Conservation (phyloP, 2,888 invertebrate species). For the Unio delphinus region DNA sequence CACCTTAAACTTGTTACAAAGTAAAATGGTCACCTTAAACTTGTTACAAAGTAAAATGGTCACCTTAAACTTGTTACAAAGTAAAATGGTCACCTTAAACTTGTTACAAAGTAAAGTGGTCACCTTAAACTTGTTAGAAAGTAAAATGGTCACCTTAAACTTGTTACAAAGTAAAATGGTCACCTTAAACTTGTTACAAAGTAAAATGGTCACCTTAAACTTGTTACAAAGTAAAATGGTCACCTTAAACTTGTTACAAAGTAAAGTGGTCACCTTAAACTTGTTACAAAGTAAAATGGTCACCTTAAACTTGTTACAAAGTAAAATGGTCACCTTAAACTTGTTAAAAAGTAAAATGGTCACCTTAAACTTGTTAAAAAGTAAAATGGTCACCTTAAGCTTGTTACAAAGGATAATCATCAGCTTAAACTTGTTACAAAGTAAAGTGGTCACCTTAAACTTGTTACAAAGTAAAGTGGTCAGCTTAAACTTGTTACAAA, state of each 20-base stretch:
- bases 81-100: too few relatives aligned
- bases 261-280: too few relatives aligned
- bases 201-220: too few relatives aligned
- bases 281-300: neutral
- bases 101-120: neutral
- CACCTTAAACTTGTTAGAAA: neutral
- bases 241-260: neutral
- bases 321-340: too few relatives aligned
- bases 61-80: neutral
- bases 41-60: neutral
- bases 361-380: neutral
- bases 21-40: too few relatives aligned
- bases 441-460: too few relatives aligned
- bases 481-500: neutral
- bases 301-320: neutral
- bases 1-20: neutral
- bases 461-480: too few relatives aligned
- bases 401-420: too few relatives aligned
- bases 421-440: neutral
- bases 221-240: neutral
- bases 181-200: too few relatives aligned
- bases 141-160: too few relatives aligned
- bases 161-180: neutral
- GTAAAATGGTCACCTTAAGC: too few relatives aligned
- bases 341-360: neutral